Conservation (phyloP, 2,113 vertebrate species). For the Marmota flaviventris region DNA sequence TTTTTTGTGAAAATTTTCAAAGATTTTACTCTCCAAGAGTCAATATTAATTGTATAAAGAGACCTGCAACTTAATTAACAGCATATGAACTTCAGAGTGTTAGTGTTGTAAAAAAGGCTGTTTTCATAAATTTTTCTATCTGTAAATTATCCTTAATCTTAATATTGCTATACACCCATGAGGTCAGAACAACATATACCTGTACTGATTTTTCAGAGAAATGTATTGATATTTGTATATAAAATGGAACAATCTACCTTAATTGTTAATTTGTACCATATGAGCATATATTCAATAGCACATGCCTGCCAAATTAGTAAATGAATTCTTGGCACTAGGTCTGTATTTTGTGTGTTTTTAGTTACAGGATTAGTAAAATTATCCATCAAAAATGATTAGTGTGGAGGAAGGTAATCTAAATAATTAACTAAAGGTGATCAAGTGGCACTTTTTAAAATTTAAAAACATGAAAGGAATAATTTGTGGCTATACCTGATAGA, state of each 20-base stretch:
- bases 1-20: not conserved
- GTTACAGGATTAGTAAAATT: constrained; percentile 58
- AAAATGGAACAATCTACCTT: not conserved
- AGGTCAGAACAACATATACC: not conserved
- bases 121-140: not conserved
- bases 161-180: not conserved
- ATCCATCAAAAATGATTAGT: constrained; percentile 68
- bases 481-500: constrained; percentile 24
- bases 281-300: not conserved
- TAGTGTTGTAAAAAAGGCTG: not conserved
- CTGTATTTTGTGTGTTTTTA: constrained; percentile 37
- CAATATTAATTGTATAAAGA: constrained; percentile 4
- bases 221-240: not conserved
- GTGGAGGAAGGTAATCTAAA: constrained; percentile 63
- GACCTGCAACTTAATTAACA: not conserved
- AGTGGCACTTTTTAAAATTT: constrained; percentile 65
- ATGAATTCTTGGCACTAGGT: constrained; percentile 49
- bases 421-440: constrained; percentile 73
- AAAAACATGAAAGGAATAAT: constrained; percentile 60
- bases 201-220: not conserved
- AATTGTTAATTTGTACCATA: constrained; percentile 57
- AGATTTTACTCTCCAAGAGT: not conserved
- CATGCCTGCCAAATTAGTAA: constrained; percentile 26
- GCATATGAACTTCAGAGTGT: not conserved
- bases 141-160: not conserved